phyloP scores from a whole-genome alignment of 2,888 invertebrate species.

The Palloptera scutellata region DNA sequence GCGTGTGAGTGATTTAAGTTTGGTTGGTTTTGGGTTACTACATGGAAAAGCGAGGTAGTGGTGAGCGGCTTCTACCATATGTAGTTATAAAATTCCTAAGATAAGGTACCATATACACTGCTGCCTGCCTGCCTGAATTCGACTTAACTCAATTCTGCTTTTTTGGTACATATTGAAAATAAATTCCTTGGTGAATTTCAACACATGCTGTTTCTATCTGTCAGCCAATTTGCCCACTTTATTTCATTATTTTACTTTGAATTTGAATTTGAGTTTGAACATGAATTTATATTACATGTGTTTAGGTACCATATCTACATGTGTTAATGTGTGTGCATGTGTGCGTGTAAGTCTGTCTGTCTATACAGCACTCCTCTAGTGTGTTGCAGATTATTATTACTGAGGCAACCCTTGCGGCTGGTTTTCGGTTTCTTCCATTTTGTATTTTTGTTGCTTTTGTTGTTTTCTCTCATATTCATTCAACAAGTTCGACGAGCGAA shows the following conservation, averaged over 20 bases:
- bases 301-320: not conserved
- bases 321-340: not conserved
- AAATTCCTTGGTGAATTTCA: constrained; percentile 23
- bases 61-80: not conserved
- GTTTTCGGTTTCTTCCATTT: not conserved
- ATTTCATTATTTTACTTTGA: not conserved
- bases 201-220: constrained; percentile 1
- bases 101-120: constrained; percentile 13
- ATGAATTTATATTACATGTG: not conserved
- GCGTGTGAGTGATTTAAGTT: too few relatives aligned
- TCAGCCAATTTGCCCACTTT: not conserved
- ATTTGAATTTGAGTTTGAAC: not conserved
- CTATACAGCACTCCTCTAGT: not conserved
- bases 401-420: constrained; percentile 10
- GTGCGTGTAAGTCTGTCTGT: not conserved
- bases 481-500: constrained; percentile 3
- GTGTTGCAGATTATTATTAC: constrained; percentile 11
- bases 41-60: too few relatives aligned
- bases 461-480: constrained; percentile 1
- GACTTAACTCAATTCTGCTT: not conserved
- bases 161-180: constrained; percentile 11
- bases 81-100: constrained; percentile 34
- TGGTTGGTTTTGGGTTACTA: too few relatives aligned
- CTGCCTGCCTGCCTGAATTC: not conserved
- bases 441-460: not conserved